Conservation (phyloP, 2,888 invertebrate species). For the Drosophila emarginata region DNA sequence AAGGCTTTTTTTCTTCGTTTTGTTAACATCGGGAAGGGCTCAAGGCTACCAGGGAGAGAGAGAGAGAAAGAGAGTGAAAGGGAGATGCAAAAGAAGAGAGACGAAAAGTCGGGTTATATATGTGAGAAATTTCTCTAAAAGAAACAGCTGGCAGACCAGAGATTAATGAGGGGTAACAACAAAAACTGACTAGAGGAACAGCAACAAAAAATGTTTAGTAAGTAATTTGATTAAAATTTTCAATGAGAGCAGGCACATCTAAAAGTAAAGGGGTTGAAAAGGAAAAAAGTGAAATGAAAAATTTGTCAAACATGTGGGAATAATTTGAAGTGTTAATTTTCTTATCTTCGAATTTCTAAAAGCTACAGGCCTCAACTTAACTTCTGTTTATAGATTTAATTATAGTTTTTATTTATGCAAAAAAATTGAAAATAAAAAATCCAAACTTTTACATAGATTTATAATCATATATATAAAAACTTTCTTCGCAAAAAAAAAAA, state of each 20-base stretch:
- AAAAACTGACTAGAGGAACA: constrained; percentile 12
- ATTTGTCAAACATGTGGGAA: too few relatives aligned
- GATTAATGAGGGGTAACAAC: constrained; percentile 67
- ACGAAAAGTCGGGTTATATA: constrained; percentile 1
- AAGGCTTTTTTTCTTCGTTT: constrained; percentile 56
- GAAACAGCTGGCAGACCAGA: constrained; percentile 46
- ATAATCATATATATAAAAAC: constrained; percentile 64
- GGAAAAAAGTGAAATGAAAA: too few relatives aligned
- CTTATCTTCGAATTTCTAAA: too few relatives aligned
- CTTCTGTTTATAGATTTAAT: constrained; percentile 30
- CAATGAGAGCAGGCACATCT: constrained; percentile 28
- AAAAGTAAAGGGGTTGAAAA: constrained; percentile 17
- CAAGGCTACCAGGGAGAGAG: constrained; percentile 9
- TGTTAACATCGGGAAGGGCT: constrained; percentile 28
- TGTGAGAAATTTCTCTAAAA: constrained; percentile 41
- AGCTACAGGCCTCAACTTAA: background rate
- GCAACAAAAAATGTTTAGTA: constrained; percentile 56
- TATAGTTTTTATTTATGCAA: constrained; percentile 16
- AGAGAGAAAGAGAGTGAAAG: background rate
- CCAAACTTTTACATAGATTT: constrained; percentile 77
- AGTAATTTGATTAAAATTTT: constrained; percentile 58
- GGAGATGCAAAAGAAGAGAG: background rate
- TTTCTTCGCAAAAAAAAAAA: constrained; percentile 47
- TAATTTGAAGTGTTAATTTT: too few relatives aligned
- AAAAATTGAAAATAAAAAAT: background rate